Evolutionary conservation across 2,888 invertebrate genomes (phyloP).

Genomic region (Panzeria rudis): DNA sequence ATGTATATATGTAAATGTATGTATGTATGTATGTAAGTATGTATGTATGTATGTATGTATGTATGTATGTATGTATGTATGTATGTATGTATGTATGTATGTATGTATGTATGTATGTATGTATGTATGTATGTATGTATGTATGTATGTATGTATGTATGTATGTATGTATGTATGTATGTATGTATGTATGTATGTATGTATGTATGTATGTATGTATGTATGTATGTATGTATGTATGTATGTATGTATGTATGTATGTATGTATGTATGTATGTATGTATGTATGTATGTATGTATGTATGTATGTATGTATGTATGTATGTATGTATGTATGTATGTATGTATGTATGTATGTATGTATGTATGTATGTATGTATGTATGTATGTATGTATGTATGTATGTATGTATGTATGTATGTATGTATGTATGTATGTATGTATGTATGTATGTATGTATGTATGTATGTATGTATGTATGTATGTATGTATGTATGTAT

Average conservation of each 20-base stretch:
- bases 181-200: not conserved
- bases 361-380: not conserved
- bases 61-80: conserved; percentile 1
- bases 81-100: not conserved
- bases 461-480: not conserved
- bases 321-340: too few relatives aligned
- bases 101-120: not conserved
- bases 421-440: not conserved
- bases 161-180: not conserved
- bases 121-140: not conserved
- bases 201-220: not conserved
- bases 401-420: not conserved
- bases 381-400: not conserved
- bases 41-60: not conserved
- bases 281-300: not conserved
- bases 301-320: too few relatives aligned
- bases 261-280: not conserved
- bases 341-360: too few relatives aligned
- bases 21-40: not conserved
- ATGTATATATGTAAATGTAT: not conserved
- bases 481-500: not conserved
- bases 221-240: not conserved
- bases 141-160: not conserved
- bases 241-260: not conserved
- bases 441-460: not conserved